These are phyloP conservation scores for Mobula birostris DNA, from an alignment of 2,113 vertebrate genomes.

Conservation along the genomic window DNA sequence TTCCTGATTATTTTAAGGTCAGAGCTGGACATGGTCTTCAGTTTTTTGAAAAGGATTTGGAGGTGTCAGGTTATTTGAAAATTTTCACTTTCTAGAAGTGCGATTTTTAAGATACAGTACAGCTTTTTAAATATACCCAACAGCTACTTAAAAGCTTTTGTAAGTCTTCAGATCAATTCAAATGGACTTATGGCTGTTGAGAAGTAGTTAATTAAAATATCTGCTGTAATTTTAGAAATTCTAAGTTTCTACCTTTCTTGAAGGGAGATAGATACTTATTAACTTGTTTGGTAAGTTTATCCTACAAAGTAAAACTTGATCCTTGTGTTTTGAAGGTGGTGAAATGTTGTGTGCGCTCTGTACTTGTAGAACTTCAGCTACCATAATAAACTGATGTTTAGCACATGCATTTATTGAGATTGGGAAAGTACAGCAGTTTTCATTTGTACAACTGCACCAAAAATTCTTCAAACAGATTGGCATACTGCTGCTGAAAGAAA, in stretches of 20 bases:
- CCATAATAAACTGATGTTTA: too few species aligned
- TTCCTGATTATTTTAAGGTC: neutral
- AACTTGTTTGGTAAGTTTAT: neutral
- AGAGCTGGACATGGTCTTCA: neutral
- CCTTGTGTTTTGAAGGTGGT: neutral
- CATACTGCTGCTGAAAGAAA: neutral
- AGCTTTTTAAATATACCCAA: neutral
- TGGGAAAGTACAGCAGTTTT: neutral
- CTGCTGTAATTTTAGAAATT: neutral
- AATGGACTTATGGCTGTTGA: neutral
- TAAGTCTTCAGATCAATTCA: neutral
- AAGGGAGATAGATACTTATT: neutral
- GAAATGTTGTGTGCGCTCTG: too few species aligned
- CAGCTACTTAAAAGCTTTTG: neutral
- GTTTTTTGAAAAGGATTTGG: neutral
- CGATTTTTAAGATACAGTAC: neutral
- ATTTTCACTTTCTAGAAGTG: neutral
- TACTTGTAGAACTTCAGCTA: too few species aligned
- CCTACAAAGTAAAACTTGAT: neutral
- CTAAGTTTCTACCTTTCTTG: neutral
- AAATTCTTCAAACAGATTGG: neutral
- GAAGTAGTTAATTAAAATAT: neutral
- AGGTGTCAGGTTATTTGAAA: neutral
- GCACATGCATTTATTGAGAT: too few species aligned
- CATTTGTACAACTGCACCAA: neutral